These are phyloP conservation scores for Drosophila oshimai DNA, from an alignment of 1,140 invertebrate genomes.

Conservation along the genomic window DNA sequence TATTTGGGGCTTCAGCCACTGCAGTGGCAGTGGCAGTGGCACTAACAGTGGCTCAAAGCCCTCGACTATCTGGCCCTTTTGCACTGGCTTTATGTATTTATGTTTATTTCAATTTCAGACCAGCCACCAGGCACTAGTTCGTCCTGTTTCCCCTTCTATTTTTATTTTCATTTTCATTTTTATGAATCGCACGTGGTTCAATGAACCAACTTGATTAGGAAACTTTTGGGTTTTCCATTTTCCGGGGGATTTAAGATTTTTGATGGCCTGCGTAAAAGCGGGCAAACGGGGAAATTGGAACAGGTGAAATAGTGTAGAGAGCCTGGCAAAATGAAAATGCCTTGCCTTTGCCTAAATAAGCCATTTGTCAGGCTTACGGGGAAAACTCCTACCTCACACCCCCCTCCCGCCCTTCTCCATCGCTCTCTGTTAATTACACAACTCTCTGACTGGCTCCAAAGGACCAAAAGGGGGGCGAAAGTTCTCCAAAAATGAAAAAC, in stretches of 20 bases:
- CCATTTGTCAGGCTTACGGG: constrained; percentile 67
- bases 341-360: constrained; percentile 56
- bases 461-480: not conserved
- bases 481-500: not conserved
- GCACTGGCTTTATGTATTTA: constrained; percentile 51
- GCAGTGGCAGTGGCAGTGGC: too few relatives aligned
- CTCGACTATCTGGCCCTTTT: not conserved
- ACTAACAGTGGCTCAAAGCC: constrained; percentile 3
- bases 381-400: not conserved
- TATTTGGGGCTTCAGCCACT: constrained; percentile 38
- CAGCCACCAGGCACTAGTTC: constrained; percentile 32
- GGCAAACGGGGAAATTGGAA: constrained; percentile 1
- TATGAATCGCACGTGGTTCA: constrained; percentile 62
- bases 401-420: not conserved
- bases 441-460: not conserved
- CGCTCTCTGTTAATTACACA: constrained; percentile 42
- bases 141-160: not conserved
- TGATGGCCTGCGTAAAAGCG: constrained; percentile 24
- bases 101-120: constrained; percentile 61
- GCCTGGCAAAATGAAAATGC: not conserved
- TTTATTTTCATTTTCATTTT: constrained; percentile 26
- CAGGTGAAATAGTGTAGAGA: constrained; percentile 16
- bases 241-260: constrained; percentile 38
- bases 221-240: constrained; percentile 2
- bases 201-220: constrained; percentile 32